A percentile compares a stretch with the other conserved stretches of the same genome.
Evolutionary conservation across 1,140 invertebrate species (phyloP).

Genomic region (Megathymus violae): DNA sequence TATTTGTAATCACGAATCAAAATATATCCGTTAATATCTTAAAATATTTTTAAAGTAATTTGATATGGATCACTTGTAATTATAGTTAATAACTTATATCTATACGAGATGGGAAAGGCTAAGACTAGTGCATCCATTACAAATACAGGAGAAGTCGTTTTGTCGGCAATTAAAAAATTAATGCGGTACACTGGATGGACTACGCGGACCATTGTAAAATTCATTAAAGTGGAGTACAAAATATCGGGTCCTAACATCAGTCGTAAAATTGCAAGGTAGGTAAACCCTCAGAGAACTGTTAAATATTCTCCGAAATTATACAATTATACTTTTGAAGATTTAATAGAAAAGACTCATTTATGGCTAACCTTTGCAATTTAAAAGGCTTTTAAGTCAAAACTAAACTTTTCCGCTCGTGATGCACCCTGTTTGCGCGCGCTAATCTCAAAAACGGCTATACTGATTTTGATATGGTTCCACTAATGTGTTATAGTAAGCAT

Average conservation of each 20-base stretch:
- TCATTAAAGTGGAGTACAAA: slow-evolving; percentile 56
- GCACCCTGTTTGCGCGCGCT: too few species aligned
- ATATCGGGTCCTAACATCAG: slow-evolving; percentile 49
- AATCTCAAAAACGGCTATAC: too few species aligned
- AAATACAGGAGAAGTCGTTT: slow-evolving; percentile 45
- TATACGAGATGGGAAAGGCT: background rate
- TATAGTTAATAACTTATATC: background rate
- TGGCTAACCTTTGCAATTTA: too few species aligned
- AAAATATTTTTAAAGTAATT: background rate
- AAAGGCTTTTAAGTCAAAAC: too few species aligned
- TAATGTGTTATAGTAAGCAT: too few species aligned
- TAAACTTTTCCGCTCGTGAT: too few species aligned
- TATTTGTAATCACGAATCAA: background rate
- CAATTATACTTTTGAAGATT: too few species aligned
- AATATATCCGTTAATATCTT: background rate
- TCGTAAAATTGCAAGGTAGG: slow-evolving; percentile 56
- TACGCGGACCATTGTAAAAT: slow-evolving; percentile 57
- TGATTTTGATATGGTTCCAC: too few species aligned
- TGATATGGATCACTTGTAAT: background rate
- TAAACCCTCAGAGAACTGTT: too few species aligned
- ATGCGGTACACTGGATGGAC: slow-evolving; percentile 64
- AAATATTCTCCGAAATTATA: too few species aligned
- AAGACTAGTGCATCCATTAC: background rate
- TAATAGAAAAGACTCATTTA: too few species aligned
- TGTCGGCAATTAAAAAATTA: slow-evolving; percentile 57